These are phyloP conservation scores for Brevimyrus niger DNA, from an alignment of 2,113 vertebrate species.

Conservation along the genomic window DNA sequence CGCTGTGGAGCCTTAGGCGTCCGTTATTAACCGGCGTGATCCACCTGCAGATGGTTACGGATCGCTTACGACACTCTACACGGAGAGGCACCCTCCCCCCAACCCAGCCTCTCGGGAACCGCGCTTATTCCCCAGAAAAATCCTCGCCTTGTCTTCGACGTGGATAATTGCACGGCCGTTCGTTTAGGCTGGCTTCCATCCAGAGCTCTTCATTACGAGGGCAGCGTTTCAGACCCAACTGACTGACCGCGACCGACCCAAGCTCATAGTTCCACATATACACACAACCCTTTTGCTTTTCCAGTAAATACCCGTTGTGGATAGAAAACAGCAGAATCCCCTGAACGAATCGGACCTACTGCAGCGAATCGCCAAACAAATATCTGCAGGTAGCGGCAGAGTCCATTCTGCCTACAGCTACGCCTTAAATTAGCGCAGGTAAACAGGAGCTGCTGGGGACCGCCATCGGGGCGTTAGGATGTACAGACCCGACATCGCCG, in stretches of 20 bases:
- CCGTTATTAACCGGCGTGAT: constrained; percentile 63
- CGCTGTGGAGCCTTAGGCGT: constrained; percentile 59
- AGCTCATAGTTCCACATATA: background rate
- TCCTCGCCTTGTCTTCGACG: background rate
- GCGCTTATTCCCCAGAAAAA: background rate
- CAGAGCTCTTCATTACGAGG: constrained; percentile 6
- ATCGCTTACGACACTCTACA: constrained; percentile 57
- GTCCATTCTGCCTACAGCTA: background rate
- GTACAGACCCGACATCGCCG: background rate
- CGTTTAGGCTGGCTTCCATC: background rate
- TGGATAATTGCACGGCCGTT: background rate
- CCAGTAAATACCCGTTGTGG: background rate
- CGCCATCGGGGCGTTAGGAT: background rate
- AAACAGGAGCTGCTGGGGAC: background rate
- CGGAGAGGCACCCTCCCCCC: constrained; percentile 15
- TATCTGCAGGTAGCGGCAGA: background rate
- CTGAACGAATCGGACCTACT: background rate
- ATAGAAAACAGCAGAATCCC: background rate
- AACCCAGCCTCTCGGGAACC: constrained; percentile 1
- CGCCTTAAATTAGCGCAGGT: background rate
- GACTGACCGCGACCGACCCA: background rate
- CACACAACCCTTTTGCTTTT: background rate
- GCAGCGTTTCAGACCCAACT: background rate
- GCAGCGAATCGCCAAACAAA: background rate
- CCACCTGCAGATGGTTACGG: constrained; percentile 68